Percentiles rank a stretch among this genome's conserved stretches.
Conservation (phyloP, 1,140 invertebrate species). For the Anastrepha obliqua region DNA sequence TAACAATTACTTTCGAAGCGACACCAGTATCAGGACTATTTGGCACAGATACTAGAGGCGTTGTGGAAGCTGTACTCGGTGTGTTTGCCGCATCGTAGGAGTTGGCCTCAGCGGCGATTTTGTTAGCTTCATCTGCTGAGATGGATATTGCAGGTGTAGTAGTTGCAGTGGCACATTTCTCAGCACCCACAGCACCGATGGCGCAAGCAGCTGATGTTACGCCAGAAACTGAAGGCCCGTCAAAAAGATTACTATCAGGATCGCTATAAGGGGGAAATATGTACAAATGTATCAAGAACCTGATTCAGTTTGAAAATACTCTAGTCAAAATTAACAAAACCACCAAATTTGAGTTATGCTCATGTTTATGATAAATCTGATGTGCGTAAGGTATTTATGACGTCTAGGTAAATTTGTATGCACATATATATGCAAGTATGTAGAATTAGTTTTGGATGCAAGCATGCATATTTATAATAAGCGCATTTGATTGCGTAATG, state of each 20-base stretch:
- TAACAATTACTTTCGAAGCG: conserved; percentile 13
- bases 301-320: neutral
- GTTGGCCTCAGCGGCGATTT: neutral
- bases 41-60: conserved; percentile 51
- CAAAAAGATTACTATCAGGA: conserved; percentile 55
- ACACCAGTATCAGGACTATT: conserved; percentile 48
- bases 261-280: conserved; percentile 48
- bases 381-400: neutral
- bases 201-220: conserved; percentile 54
- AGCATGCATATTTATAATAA: neutral
- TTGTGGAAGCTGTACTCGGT: conserved; percentile 52
- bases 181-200: conserved; percentile 35
- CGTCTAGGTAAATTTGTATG: neutral
- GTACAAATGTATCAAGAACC: neutral
- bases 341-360: neutral
- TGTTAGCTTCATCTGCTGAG: conserved; percentile 30
- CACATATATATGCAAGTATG: neutral
- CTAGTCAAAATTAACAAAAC: neutral
- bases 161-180: conserved; percentile 19
- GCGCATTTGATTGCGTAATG: neutral
- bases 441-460: neutral
- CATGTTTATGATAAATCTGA: neutral
- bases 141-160: conserved; percentile 32
- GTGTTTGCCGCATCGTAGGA: conserved; percentile 21
- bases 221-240: conserved; percentile 56